phyloP scores from a whole-genome alignment of 1,140 invertebrate genomes.

The Mya arenaria region DNA sequence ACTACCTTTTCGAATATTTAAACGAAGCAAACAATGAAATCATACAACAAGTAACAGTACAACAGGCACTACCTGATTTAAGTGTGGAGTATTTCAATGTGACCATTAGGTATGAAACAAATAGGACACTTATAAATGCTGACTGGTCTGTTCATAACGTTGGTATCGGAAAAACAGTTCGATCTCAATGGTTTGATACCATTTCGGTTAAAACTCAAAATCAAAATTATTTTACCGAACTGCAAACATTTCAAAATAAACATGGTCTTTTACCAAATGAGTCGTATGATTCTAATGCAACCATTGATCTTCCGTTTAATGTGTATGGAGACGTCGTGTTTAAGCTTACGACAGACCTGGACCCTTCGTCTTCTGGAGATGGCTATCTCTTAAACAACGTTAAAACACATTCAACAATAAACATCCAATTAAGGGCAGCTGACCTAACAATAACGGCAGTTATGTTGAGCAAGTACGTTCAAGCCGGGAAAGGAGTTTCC shows the following conservation, averaged over 20 bases:
- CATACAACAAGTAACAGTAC: not conserved
- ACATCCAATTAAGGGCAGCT: not conserved
- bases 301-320: not conserved
- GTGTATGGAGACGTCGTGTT: not conserved
- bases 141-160: not conserved
- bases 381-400: not conserved
- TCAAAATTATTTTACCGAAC: not conserved
- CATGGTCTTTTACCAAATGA: not conserved
- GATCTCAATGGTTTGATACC: not conserved
- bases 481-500: not conserved
- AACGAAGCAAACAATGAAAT: not conserved
- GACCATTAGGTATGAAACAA: not conserved
- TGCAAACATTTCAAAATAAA: not conserved
- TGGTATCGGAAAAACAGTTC: conserved; percentile 10
- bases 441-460: not conserved
- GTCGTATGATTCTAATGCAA: not conserved
- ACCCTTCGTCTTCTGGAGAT: not conserved
- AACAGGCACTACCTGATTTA: conserved; percentile 22
- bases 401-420: not conserved
- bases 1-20: conserved; percentile 3
- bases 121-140: not conserved
- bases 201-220: not conserved
- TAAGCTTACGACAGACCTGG: not conserved
- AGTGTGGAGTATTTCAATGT: not conserved
- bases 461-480: not conserved